Base-by-base conservation (phyloP, 2,113 vertebrate genomes). In the Protobothrops mucrosquamatus region DNA sequence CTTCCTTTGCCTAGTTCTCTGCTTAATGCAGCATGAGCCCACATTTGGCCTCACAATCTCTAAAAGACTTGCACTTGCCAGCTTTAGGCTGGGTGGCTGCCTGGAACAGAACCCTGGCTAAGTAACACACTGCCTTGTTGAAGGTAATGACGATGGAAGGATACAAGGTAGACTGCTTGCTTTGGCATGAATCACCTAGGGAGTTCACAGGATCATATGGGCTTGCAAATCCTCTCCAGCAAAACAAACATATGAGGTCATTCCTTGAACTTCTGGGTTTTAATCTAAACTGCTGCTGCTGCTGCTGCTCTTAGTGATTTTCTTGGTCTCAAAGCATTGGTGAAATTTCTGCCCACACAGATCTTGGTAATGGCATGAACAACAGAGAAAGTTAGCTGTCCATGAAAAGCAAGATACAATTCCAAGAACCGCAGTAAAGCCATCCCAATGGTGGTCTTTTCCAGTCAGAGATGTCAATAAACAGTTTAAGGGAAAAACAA, bases 191-290 rank as follows among this genome's bases (percentile, higher is more conserved):
- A 3, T 2, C 1, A 81, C 12, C 18, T 0, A 89, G 69, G 86
- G 94, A 96, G 94, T 92, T 93, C 92, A 95, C 93, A 92, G 61
- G 86, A 94, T 74, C 34, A 8, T 91, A 69, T 43, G 88, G 89
- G 24, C 0, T 61, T 54, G 85, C 95, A 91, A 92, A 57, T 94
- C 69, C 8, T 89, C 94, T 96, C 91, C 89, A 74, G 87, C 61
- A 89, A 92, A 93, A 8, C 15, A 92, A 95, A 92, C 51, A 4
- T 26, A 96, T 95, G 88, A 46, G 92, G 93, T 95, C 94, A 96
- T 85, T 69, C 88, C 92, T 64, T 91, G 56, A 26, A 85, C 87
- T 12, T 9, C 57, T 1, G 2, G 0, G 0, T 0, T 2, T 0
- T 9, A 51, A 9, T 34, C 22, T 23, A 22, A 55, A 0, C 0